Conservation (phyloP, 1,140 invertebrate genomes). For the Spodoptera frugiperda region DNA sequence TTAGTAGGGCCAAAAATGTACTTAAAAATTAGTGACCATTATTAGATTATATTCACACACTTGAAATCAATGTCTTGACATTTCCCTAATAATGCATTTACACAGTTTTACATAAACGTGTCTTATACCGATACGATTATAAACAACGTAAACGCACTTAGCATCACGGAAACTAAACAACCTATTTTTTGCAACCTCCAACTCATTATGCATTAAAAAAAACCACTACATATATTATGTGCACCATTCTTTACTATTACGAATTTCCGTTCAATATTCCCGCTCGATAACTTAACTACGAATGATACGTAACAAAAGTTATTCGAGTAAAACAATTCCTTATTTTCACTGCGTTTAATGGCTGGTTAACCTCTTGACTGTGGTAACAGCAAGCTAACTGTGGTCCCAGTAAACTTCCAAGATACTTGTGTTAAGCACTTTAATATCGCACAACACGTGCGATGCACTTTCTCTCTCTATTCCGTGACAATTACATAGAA, state of each 20-base stretch:
- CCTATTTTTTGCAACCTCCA: conserved; percentile 6
- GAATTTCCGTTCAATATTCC: conserved; percentile 10
- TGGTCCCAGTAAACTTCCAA: conserved; percentile 1
- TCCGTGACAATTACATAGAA: conserved; percentile 1
- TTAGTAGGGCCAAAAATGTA: neutral
- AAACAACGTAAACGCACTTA: conserved; percentile 12
- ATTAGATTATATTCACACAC: conserved; percentile 6
- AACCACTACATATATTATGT: conserved; percentile 1
- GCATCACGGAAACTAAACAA: conserved; percentile 17
- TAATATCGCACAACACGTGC: conserved; percentile 22
- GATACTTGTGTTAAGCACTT: neutral
- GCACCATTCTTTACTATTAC: conserved; percentile 14
- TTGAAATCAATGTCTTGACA: neutral
- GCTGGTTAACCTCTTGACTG: neutral
- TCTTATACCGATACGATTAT: too few species aligned
- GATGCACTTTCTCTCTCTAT: conserved; percentile 24
- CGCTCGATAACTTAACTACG: neutral
- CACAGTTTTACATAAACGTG: neutral
- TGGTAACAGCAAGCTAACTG: too few species aligned
- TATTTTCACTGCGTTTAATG: conserved; percentile 27
- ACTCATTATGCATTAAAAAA: conserved; percentile 1
- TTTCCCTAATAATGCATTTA: neutral
- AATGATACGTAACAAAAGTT: conserved; percentile 33
- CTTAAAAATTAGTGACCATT: neutral
- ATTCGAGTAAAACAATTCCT: conserved; percentile 28